Conservation (phyloP, 2,113 vertebrate genomes). For the Microcebus jonahi region DNA sequence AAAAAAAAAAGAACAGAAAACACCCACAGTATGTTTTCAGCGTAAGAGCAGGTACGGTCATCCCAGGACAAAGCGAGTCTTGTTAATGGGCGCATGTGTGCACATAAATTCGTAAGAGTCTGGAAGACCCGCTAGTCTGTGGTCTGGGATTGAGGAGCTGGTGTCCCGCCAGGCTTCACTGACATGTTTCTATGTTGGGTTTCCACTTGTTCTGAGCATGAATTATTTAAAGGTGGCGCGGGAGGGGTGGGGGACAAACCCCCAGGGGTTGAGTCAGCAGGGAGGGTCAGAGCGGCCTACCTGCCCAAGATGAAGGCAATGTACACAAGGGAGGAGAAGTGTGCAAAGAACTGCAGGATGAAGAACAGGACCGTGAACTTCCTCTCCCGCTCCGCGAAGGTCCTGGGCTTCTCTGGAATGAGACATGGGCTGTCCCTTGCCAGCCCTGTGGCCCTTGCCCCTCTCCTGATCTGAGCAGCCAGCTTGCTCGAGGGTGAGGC, state of each 20-base stretch:
- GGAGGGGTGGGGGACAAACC: too few species aligned
- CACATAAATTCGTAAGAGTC: fast-evolving
- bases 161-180: fast-evolving
- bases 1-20: too few species aligned
- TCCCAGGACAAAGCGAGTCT: fast-evolving
- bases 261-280: fast-evolving
- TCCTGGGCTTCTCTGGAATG: constrained; percentile 90
- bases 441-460: neutral
- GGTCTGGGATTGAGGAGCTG: fast-evolving
- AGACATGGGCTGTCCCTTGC: neutral
- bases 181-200: fast-evolving
- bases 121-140: neutral
- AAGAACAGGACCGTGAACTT: constrained; percentile 95
- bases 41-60: fast-evolving
- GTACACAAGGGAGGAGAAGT: constrained; percentile 96
- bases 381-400: constrained; percentile 88
- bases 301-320: constrained; percentile 96
- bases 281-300: constrained; percentile 75
- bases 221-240: neutral
- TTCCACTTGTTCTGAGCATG: neutral
- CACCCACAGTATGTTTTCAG: fast-evolving
- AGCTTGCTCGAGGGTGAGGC: neutral
- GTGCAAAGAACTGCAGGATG: constrained; percentile 95
- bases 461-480: neutral
- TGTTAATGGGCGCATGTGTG: fast-evolving